These are phyloP conservation scores for Synanthedon vespiformis DNA, from an alignment of 2,888 invertebrate genomes.

Conservation along the genomic window DNA sequence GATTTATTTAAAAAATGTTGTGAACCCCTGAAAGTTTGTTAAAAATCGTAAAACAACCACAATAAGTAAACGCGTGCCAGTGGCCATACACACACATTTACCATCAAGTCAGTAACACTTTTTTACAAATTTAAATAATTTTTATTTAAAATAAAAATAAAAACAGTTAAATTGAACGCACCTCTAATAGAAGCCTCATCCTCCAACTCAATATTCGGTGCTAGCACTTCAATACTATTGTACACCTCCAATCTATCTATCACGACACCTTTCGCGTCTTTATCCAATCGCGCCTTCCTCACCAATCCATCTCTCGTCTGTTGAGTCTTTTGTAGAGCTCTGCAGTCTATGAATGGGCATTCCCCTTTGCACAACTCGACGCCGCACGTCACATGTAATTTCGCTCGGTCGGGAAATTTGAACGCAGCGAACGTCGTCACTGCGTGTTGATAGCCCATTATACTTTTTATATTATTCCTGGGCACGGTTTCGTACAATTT, in stretches of 20 bases:
- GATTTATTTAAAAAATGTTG: no score
- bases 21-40: no score
- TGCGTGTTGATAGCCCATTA: slow-evolving; percentile 65
- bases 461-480: slow-evolving; percentile 49
- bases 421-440: slow-evolving; percentile 81
- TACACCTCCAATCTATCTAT: slow-evolving; percentile 79
- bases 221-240: slow-evolving; percentile 83
- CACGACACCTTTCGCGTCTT: slow-evolving; percentile 68
- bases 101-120: neutral
- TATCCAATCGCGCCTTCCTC: slow-evolving; percentile 57
- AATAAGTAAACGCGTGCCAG: no score
- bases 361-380: slow-evolving; percentile 80
- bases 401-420: slow-evolving; percentile 84
- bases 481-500: slow-evolving; percentile 43
- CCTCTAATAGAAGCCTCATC: slow-evolving; percentile 68
- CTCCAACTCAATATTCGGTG: slow-evolving; percentile 81
- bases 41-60: no score
- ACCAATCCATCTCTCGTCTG: slow-evolving; percentile 56
- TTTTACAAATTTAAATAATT: no score
- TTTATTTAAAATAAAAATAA: neutral
- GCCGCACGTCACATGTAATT: slow-evolving; percentile 81
- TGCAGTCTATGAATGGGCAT: slow-evolving; percentile 74
- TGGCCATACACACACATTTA: neutral
- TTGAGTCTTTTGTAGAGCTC: slow-evolving; percentile 50
- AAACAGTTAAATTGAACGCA: slow-evolving; percentile 10